Evolutionary conservation across 1,140 invertebrate genomes (phyloP).

Genomic region (Diachasmimorpha longicaudata): DNA sequence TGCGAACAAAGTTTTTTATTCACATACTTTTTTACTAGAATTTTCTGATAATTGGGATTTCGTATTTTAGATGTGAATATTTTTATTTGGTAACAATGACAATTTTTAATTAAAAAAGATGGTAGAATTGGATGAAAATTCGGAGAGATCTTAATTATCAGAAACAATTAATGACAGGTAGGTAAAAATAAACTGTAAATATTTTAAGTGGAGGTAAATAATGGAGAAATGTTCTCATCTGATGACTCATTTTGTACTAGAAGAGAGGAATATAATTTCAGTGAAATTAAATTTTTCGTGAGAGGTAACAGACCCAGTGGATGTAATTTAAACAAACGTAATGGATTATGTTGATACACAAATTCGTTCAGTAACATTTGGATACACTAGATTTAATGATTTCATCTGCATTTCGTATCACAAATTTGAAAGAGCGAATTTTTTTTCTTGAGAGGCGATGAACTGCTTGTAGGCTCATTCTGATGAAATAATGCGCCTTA

Average conservation of each 20-base stretch:
- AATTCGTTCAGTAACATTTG: constrained; percentile 24
- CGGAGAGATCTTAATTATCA: neutral
- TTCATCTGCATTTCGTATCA: neutral
- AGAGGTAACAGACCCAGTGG: neutral
- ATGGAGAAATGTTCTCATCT: constrained; percentile 31
- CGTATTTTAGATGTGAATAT: too few relatives aligned
- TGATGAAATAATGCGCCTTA: constrained; percentile 3
- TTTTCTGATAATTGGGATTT: too few relatives aligned
- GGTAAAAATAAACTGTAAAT: neutral
- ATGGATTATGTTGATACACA: constrained; percentile 24
- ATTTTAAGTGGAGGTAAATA: neutral
- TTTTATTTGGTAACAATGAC: too few relatives aligned
- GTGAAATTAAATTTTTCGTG: too few relatives aligned
- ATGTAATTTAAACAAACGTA: neutral
- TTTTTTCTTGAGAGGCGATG: neutral
- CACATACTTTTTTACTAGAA: neutral
- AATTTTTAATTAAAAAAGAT: too few relatives aligned
- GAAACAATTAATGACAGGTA: neutral
- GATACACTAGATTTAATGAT: neutral
- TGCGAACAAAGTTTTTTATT: neutral
- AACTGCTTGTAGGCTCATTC: constrained; percentile 3
- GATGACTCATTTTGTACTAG: constrained; percentile 19
- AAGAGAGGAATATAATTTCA: too few relatives aligned
- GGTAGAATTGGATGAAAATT: too few relatives aligned
- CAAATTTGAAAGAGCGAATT: neutral